Conservation (phyloP, 1,140 invertebrate genomes). For the Wasmannia auropunctata region DNA sequence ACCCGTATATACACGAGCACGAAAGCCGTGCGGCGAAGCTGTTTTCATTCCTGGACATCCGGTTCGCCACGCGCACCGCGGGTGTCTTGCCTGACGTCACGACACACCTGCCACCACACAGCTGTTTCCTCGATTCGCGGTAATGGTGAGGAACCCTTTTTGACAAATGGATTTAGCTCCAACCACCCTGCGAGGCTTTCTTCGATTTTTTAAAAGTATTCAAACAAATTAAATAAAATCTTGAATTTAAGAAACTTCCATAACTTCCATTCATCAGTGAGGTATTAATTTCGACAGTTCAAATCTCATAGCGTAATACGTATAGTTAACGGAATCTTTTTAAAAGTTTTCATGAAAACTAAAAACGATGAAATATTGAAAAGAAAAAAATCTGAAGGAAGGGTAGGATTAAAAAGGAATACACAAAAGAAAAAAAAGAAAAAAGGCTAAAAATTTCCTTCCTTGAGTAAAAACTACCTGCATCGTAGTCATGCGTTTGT, state of each 20-base stretch:
- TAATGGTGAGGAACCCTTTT: conserved; percentile 52
- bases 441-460: not conserved
- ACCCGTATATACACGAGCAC: not conserved
- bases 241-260: not conserved
- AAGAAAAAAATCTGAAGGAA: not conserved
- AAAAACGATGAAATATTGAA: not conserved
- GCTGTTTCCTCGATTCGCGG: conserved; percentile 77
- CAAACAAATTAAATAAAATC: not conserved
- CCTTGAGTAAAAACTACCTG: not conserved
- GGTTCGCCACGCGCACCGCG: conserved; percentile 80
- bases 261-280: not conserved
- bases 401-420: not conserved
- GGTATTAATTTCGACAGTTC: not conserved
- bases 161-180: conserved; percentile 55
- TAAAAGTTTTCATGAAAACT: not conserved
- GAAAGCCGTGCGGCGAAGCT: conserved; percentile 54
- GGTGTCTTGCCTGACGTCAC: conserved; percentile 81
- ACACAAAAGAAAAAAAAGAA: not conserved
- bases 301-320: not conserved
- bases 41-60: conserved; percentile 70
- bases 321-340: not conserved
- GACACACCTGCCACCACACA: conserved; percentile 79
- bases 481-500: not conserved
- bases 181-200: not conserved
- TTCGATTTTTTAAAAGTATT: conserved; percentile 6